Base-by-base conservation (phyloP, 2,113 vertebrate species). In the Platysternon megacephalum region DNA sequence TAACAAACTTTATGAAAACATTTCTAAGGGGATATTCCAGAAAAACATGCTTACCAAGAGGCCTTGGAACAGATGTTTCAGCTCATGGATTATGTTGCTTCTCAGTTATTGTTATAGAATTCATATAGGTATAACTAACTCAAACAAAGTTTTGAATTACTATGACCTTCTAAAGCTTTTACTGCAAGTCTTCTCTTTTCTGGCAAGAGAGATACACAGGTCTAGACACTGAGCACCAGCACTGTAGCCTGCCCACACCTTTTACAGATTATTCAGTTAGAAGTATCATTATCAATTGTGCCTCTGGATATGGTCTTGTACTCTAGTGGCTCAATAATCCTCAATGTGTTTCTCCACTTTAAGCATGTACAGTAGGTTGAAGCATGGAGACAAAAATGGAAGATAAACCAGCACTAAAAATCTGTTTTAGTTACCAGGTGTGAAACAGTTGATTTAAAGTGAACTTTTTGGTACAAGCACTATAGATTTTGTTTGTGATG, bases 1-100 rank as follows among this genome's bases (percentile, higher is more conserved):
- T 79, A 98, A 92, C 94, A 98, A 96, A 98, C 92, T 90, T 88
- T 96, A 96, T 97, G 97, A 97, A 98, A 98, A 98, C 89, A 98
- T 98, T 98, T 97, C 87, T 81, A 79, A 97, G 87, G 94, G 94
- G 93, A 96, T 98, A 97, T 97, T 98, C 94, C 97, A 98, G 97
- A 97, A 98, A 98, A 97, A 95, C 89, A 96, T 42, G 29, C 52
- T 93, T 90, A 91, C 79, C 61, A 4, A 91, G 93, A 92, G 85
- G 90, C 91, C 87, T 93, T 95, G 90, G 96, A 97, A 85, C 96
- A 94, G 95, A 88, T 97, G 93, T 88, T 95, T 86, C 42, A 58
- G 91, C 87, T 97, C 85, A n/a, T 76, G 84, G 52, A 46, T 91
- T 79, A 9, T 32, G 4, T 91, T 95, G 84, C 79, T 95, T 87